Evolutionary conservation across 1,140 invertebrate genomes (phyloP).

Genomic region (Copidosoma floridanum): DNA sequence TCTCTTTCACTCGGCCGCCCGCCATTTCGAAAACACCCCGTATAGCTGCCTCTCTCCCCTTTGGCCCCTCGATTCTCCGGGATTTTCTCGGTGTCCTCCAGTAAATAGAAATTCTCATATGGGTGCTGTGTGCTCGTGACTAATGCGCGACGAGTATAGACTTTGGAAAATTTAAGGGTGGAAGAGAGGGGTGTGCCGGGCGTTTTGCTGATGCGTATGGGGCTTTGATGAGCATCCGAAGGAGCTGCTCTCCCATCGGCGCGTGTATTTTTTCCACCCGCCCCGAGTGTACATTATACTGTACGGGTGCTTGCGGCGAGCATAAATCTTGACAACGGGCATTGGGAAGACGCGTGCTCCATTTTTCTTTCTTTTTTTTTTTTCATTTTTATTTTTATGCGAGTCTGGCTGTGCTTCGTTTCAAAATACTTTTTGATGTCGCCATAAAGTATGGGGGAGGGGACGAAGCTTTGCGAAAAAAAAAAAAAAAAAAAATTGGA

Average conservation of each 20-base stretch:
- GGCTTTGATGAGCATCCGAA: constrained; percentile 8
- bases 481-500: too few species aligned
- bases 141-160: too few species aligned
- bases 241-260: neutral
- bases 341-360: too few species aligned
- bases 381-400: too few species aligned
- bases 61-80: neutral
- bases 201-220: neutral
- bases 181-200: neutral
- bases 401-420: too few species aligned
- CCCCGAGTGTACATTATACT: too few species aligned
- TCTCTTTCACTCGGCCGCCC: neutral
- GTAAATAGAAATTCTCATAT: constrained; percentile 49
- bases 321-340: constrained; percentile 5
- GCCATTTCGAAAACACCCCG: constrained; percentile 7
- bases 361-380: too few species aligned
- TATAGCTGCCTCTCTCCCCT: neutral
- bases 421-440: neutral
- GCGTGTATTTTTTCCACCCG: too few species aligned
- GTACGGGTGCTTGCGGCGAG: neutral
- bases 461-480: too few species aligned
- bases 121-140: neutral
- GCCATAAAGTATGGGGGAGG: too few species aligned
- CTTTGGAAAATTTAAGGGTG: too few species aligned
- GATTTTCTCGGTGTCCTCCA: too few species aligned